Evolutionary conservation across 2,797 vertebrate genomes (phyloP).

Genomic region (Chaenodraco wilsoni): DNA sequence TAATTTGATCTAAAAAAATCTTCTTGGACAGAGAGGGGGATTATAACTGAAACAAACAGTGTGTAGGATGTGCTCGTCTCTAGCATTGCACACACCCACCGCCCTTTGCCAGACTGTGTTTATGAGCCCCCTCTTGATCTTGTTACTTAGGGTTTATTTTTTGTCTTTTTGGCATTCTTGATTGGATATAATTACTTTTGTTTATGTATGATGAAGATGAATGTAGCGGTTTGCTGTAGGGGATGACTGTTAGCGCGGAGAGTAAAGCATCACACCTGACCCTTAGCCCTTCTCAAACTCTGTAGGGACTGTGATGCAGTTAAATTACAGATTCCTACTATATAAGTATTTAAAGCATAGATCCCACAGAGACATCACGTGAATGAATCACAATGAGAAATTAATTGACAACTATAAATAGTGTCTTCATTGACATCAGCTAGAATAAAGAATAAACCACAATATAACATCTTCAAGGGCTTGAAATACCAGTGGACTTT

Average conservation of each 20-base stretch:
- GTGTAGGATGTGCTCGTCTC: background rate
- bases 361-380: conserved; percentile 1
- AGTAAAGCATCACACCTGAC: background rate
- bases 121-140: too few species aligned
- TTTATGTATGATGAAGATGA: too few species aligned
- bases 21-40: background rate
- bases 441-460: conserved; percentile 12
- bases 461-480: background rate
- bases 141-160: too few species aligned
- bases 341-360: conserved; percentile 17
- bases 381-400: background rate
- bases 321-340: conserved; percentile 14
- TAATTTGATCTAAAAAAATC: background rate
- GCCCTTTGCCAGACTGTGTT: too few species aligned
- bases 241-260: too few species aligned
- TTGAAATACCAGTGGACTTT: conserved; percentile 24
- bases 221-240: too few species aligned
- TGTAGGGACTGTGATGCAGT: conserved; percentile 12
- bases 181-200: too few species aligned
- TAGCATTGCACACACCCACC: too few species aligned
- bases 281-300: conserved; percentile 6
- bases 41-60: background rate
- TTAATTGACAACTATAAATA: conserved; percentile 10
- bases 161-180: too few species aligned
- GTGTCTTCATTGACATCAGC: background rate